Base-by-base conservation (phyloP, 1,140 invertebrate species). In the Nasonia giraulti region DNA sequence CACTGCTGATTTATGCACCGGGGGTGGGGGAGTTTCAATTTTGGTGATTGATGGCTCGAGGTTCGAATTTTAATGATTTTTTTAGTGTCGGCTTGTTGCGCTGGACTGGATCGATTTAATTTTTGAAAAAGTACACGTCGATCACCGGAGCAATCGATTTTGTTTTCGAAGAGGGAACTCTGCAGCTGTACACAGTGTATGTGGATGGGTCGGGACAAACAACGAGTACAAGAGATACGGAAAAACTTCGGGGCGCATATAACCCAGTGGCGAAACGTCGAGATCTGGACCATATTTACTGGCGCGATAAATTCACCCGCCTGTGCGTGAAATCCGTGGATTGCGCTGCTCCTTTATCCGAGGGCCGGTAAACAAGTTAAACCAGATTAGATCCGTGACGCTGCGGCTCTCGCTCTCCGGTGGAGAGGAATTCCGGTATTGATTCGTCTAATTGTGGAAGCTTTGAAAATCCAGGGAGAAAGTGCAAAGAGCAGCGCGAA, bases 291-390 rank as follows among this genome's bases (percentile, higher is more conserved):
- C 86, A 88, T 90, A 89, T 89, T 90, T 88, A 88, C 86, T 85
- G 84, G 37, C 44, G 82, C 87, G 86, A 91, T 91, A 91, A 91
- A 91, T 91, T 89, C 84, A 82, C 87, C 86, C 33, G 33, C 4
- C 78, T 82, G 27, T 82, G 83, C 75, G 83, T 87, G 87, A 89
- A 89, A 88, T 88, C 76, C 83, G 80, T 66, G 82, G 82, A 88
- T 90, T 81, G 85, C 88, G 87, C 89, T 90, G 88, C 87, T 89
- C 87, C 87, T 91, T 89, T 89, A 90, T 90, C 87, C 87, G 89
- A 89, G 84, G 80, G 80, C 86, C 88, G 75, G 90, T 91, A 91
- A 92, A 92, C 90, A 91, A 91, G 90, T 92, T 90, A 88, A 89
- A 91, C 88, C 88, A 90, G 91, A 92, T 92, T 91, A 92, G 89